A percentile compares a stretch with the other conserved stretches of the same genome.
phyloP scores from a whole-genome alignment of 2,888 invertebrate species.

The Drosophila leonis region DNA sequence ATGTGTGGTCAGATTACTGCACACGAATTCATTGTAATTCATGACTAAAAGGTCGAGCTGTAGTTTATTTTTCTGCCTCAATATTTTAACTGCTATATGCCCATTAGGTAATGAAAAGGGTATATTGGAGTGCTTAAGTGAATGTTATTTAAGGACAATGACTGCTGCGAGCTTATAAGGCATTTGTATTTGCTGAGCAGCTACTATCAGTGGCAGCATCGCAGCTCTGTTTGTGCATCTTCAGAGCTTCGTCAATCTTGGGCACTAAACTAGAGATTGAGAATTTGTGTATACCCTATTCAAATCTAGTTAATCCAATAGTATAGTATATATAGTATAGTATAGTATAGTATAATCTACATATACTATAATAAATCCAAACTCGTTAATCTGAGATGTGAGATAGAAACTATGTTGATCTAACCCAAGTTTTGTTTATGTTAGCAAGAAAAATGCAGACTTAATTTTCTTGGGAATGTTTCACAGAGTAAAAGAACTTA shows the following conservation, averaged over 20 bases:
- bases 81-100: neutral
- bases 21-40: slow-evolving; percentile 69
- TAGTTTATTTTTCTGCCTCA: neutral
- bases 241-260: neutral
- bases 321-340: no score
- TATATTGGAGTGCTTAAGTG: neutral
- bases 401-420: no score
- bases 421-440: no score
- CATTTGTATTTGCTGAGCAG: neutral
- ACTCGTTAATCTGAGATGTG: no score
- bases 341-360: no score
- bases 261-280: neutral
- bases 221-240: neutral
- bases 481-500: neutral
- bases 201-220: neutral
- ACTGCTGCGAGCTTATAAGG: neutral
- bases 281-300: neutral
- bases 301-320: neutral
- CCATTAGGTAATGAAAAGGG: neutral
- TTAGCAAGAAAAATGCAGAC: no score
- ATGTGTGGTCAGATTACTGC: slow-evolving; percentile 82
- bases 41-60: slow-evolving; percentile 48
- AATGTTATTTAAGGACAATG: no score
- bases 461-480: no score
- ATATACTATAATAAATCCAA: no score